phyloP scores from a whole-genome alignment of 2,797 vertebrate species.

The Leptatherina wallacei region DNA sequence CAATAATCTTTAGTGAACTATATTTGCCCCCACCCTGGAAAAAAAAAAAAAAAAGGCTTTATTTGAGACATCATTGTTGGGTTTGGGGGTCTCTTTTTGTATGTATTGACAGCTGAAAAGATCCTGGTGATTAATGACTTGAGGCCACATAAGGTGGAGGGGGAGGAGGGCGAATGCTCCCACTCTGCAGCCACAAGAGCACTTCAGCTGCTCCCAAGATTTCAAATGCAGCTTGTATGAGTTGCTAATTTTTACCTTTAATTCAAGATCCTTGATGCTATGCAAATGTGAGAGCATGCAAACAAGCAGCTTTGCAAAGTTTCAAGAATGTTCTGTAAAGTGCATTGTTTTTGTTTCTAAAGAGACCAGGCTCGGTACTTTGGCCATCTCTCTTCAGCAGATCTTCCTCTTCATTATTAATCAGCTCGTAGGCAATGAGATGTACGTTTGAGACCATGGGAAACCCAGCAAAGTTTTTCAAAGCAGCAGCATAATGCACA shows the following conservation, averaged over 20 bases:
- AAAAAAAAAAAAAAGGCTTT: slow-evolving; percentile 54
- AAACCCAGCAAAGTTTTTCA: slow-evolving; percentile 73
- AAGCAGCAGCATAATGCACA: slow-evolving; percentile 61
- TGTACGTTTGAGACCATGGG: slow-evolving; percentile 84
- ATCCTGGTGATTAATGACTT: slow-evolving; percentile 91
- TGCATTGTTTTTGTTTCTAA: slow-evolving; percentile 84
- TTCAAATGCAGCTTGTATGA: slow-evolving; percentile 70
- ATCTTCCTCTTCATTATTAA: slow-evolving; percentile 78
- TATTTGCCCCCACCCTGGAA: slow-evolving; percentile 66
- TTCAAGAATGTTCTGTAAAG: slow-evolving; percentile 70
- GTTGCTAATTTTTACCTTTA: slow-evolving; percentile 70
- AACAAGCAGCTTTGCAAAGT: slow-evolving; percentile 70
- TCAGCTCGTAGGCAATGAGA: slow-evolving; percentile 74
- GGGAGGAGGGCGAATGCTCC: slow-evolving; percentile 57
- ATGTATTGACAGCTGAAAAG: slow-evolving; percentile 89
- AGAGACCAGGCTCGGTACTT: slow-evolving; percentile 58
- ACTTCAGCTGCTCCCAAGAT: slow-evolving; percentile 78
- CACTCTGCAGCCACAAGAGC: slow-evolving; percentile 70
- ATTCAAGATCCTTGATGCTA: slow-evolving; percentile 67
- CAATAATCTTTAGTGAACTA: slow-evolving; percentile 77
- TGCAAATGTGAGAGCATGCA: slow-evolving; percentile 77
- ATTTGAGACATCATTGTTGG: slow-evolving; percentile 84
- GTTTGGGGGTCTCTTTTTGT: slow-evolving; percentile 86
- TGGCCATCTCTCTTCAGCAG: slow-evolving; percentile 66
- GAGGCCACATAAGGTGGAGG: slow-evolving; percentile 65